Evolutionary conservation across 2,797 vertebrate species (phyloP), one percentile per base, ranked within the genome.

Genomic region (Ptychobarbus kaznakovi): DNA sequence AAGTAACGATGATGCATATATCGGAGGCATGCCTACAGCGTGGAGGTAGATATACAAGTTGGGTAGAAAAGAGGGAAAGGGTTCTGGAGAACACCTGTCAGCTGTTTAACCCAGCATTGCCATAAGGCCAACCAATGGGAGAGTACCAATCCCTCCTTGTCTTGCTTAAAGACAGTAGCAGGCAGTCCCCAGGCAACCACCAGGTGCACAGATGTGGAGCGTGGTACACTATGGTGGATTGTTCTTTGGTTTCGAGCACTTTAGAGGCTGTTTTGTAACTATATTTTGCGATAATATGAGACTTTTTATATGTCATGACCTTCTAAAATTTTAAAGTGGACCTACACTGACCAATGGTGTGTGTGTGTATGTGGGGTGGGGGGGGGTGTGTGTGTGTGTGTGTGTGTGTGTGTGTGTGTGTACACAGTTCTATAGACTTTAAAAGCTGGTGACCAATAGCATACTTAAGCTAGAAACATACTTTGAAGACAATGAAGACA

Each of bases 21-120:
- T 84, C 25, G 58, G 51, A 44, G 75, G 38, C 49, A 68, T 84
- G 65, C 65, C 74, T 79, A 49, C 51, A 63, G 20, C 49, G 15
- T 25, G 65, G 81, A 65, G 63, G 79, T 70, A 63, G 65, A 51
- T 32, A 76, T n/a, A 42, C 42, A 65, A 16, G 78, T 79, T 79
- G 75, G 74, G 35, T 78, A 42, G 56, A 65, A 80, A 73, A 28
- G 91, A 90, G 83, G 72, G 83, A 89, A 81, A 89, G 90, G 87
- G 91, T 93, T 93, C 91, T 92, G 91, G 92, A 92, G 90, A 94
- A 93, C 94, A 95, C 93, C 94, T 95, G 95, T 90, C 92, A 93
- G 92, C 92, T 94, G 94, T 92, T 92, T 80, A 89, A 86, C 86
- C 73, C 80, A 79, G 80, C 75, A 78, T 85, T 83, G 85, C 92